Conservation (phyloP, 2,888 invertebrate genomes). For the Cremastinae sp. region DNA sequence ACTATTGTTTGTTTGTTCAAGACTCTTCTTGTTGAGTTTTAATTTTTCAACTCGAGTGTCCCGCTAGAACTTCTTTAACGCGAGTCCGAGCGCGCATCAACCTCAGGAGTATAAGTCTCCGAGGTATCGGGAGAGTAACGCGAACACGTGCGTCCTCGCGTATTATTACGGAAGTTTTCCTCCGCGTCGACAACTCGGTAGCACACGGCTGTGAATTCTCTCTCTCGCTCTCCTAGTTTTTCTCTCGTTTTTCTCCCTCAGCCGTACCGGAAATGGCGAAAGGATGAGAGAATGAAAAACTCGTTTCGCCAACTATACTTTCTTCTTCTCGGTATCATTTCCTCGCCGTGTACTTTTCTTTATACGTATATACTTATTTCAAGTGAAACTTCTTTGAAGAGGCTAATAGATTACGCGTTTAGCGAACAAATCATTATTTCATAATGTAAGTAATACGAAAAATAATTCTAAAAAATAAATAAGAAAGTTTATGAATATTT, state of each 20-base stretch:
- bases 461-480: too few relatives aligned
- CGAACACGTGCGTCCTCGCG: slow-evolving; percentile 54
- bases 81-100: slow-evolving; percentile 42
- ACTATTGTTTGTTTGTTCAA: too few relatives aligned
- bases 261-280: slow-evolving; percentile 31
- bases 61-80: neutral
- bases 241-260: neutral
- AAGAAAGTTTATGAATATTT: too few relatives aligned
- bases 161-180: slow-evolving; percentile 50
- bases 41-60: neutral
- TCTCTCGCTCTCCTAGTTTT: neutral
- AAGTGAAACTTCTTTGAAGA: too few relatives aligned
- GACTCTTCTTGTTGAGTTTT: too few relatives aligned
- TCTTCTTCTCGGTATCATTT: slow-evolving; percentile 31
- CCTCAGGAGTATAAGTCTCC: slow-evolving; percentile 9
- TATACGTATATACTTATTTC: slow-evolving; percentile 21
- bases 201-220: slow-evolving; percentile 56
- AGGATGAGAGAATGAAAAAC: slow-evolving; percentile 30
- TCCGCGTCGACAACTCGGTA: slow-evolving; percentile 54
- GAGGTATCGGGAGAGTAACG: slow-evolving; percentile 12
- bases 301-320: slow-evolving; percentile 50
- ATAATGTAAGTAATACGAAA: too few relatives aligned
- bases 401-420: too few relatives aligned
- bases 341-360: slow-evolving; percentile 23
- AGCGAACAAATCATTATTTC: too few relatives aligned